These are phyloP conservation scores for Bryconaethiops microstoma DNA, from an alignment of 2,797 vertebrate genomes.

Conservation along the genomic window DNA sequence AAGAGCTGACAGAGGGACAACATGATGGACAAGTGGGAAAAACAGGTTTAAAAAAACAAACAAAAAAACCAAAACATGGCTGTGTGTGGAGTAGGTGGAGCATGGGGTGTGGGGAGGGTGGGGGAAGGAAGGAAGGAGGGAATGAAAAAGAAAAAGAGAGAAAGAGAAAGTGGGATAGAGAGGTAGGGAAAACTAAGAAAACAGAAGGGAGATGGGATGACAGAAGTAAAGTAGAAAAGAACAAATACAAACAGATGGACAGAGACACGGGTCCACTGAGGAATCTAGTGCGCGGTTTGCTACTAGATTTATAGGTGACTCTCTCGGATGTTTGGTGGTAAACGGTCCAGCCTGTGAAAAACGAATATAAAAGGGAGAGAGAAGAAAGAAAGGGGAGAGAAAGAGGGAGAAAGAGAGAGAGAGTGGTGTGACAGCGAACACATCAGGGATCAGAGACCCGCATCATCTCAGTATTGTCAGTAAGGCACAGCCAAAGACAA, in stretches of 20 bases:
- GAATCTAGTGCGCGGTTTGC: constrained; percentile 99
- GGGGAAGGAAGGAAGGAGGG: constrained; percentile 67
- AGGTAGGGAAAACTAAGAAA: neutral
- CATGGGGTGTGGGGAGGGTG: neutral
- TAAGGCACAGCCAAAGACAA: constrained; percentile 26
- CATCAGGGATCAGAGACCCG: constrained; percentile 51
- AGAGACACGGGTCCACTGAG: constrained; percentile 99
- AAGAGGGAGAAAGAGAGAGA: constrained; percentile 72
- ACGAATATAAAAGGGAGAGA: constrained; percentile 89
- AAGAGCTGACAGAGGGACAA: constrained; percentile 14
- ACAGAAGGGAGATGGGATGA: constrained; percentile 74
- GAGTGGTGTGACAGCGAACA: constrained; percentile 56
- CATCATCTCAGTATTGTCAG: constrained; percentile 53
- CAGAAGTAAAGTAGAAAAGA: constrained; percentile 94
- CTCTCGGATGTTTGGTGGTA: constrained; percentile 97
- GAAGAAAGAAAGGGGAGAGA: constrained; percentile 83
- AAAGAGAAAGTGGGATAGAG: constrained; percentile 16
- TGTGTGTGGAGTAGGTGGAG: neutral
- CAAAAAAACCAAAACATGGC: neutral
- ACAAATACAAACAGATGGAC: constrained; percentile 99
- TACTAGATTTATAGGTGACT: constrained; percentile 99
- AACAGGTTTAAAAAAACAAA: neutral
- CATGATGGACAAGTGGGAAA: constrained; percentile 12
- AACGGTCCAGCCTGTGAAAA: constrained; percentile 95
- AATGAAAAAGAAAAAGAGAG: neutral